Evolutionary conservation across 2,888 invertebrate species (phyloP).

Genomic region (Sarcophaga carnaria): DNA sequence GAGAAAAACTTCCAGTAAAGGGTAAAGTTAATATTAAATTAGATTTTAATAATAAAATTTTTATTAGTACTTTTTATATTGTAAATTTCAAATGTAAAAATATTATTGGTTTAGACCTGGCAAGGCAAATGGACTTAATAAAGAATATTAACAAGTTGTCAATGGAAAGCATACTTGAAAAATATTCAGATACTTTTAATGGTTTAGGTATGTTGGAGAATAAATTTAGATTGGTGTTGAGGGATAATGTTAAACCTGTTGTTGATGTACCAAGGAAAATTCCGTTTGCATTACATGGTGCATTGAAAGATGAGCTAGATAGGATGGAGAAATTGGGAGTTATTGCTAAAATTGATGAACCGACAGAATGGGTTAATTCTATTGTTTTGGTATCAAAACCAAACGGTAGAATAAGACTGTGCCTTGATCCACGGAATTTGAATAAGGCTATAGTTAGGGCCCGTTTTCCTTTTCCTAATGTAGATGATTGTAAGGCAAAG

Average conservation of each 20-base stretch:
- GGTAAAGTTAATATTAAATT: conserved; percentile 29
- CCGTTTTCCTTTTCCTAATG: conserved; percentile 57
- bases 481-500: conserved; percentile 58
- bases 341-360: neutral
- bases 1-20: conserved; percentile 45
- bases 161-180: conserved; percentile 31
- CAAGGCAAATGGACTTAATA: conserved; percentile 32
- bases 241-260: conserved; percentile 16
- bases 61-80: conserved; percentile 41
- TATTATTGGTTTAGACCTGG: neutral
- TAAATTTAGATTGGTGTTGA: conserved; percentile 42
- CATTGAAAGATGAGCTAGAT: conserved; percentile 49
- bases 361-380: conserved; percentile 54
- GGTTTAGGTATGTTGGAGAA: conserved; percentile 49
- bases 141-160: conserved; percentile 38
- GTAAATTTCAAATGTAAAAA: conserved; percentile 34
- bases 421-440: conserved; percentile 67
- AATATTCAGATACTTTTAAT: conserved; percentile 52
- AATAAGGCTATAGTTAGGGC: conserved; percentile 59
- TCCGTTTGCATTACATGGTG: conserved; percentile 46
- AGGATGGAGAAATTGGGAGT: conserved; percentile 48
- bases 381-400: conserved; percentile 46
- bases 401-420: conserved; percentile 65
- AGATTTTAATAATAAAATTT: conserved; percentile 17
- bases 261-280: conserved; percentile 50